These are phyloP conservation scores for Axis porcinus DNA, from an alignment of 2,113 vertebrate species.

Conservation along the genomic window DNA sequence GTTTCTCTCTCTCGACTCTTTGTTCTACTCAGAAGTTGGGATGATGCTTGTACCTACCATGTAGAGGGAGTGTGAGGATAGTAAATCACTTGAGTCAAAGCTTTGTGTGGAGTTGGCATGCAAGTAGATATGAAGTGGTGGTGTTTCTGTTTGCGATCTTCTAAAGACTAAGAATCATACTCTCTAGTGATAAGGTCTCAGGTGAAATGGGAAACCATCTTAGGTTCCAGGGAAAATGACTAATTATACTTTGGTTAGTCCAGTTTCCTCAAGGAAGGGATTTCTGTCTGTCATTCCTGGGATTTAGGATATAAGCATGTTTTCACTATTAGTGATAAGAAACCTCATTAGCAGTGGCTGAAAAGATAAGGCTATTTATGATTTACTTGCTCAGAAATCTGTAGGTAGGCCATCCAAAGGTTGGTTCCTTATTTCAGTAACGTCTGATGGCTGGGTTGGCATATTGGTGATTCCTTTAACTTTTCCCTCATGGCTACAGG, in stretches of 20 bases:
- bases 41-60: too few relatives aligned
- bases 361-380: not conserved
- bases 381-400: not conserved
- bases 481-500: constrained; percentile 1
- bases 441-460: not conserved
- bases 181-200: not conserved
- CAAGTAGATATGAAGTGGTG: too few relatives aligned
- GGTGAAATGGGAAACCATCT: not conserved
- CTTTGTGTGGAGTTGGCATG: not conserved
- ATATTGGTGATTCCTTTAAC: not conserved
- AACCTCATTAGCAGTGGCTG: not conserved
- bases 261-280: not conserved
- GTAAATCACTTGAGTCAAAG: not conserved
- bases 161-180: not conserved
- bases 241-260: not conserved
- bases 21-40: not conserved
- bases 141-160: not conserved
- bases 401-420: not conserved
- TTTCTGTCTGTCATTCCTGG: constrained; percentile 24
- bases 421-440: not conserved
- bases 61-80: not conserved
- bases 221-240: not conserved
- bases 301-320: not conserved
- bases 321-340: not conserved
- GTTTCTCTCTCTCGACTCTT: not conserved